phyloP scores from a whole-genome alignment of 2,888 invertebrate species.

The Hypomecis punctinalis region DNA sequence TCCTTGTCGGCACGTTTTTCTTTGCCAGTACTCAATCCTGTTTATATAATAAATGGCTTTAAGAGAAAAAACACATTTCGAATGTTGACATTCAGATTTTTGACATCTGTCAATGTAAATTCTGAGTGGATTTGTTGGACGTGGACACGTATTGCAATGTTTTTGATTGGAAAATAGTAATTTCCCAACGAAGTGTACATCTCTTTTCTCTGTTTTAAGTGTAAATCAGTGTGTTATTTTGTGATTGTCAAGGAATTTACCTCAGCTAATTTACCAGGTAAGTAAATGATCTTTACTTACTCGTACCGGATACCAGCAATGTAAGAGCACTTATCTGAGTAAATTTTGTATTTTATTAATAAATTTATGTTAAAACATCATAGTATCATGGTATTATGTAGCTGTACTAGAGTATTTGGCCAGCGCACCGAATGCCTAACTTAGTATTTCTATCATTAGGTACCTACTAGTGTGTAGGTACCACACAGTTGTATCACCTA shows the following conservation, averaged over 20 bases:
- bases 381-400: too few species aligned
- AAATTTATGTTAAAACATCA: neutral
- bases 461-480: neutral
- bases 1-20: too few species aligned
- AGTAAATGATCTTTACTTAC: neutral
- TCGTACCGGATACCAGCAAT: neutral
- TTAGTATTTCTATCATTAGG: neutral
- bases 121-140: constrained; percentile 44
- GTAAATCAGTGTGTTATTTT: neutral
- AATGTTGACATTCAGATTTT: neutral
- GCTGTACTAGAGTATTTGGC: neutral
- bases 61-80: too few species aligned
- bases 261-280: constrained; percentile 10
- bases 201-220: constrained; percentile 4
- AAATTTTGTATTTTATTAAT: neutral
- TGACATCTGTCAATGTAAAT: neutral
- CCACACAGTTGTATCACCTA: neutral
- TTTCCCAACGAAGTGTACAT: constrained; percentile 35
- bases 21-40: too few species aligned
- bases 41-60: too few species aligned
- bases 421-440: too few species aligned
- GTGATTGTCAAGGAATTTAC: neutral
- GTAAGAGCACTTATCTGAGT: neutral
- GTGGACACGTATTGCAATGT: constrained; percentile 64
- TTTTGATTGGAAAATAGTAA: constrained; percentile 28